Base-by-base conservation (phyloP, 2,797 vertebrate species). In the Vultur gryphus region DNA sequence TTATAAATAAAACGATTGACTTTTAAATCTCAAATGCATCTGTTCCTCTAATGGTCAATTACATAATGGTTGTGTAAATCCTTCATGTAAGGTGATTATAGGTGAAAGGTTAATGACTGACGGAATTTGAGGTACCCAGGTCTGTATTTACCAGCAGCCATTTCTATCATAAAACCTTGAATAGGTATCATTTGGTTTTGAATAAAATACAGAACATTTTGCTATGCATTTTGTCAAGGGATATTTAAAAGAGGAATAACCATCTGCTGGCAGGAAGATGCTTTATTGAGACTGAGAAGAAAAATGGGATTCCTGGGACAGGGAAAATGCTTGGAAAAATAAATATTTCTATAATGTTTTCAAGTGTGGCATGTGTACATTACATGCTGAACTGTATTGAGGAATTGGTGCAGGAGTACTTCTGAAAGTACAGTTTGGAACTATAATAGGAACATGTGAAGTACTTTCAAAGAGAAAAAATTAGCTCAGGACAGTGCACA, bases 41-140 rank as follows among this genome's bases (percentile, higher is more conserved):
- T 93, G 76, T 94, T 97, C 96, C 81, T 65, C 83, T 97, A 97
- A 97, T 71, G 83, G 96, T 97, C 96, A 97, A 95, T 98, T 97
- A 87, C 90, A 69, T 97, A 97, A 97, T 69, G 94, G 80, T 95
- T 93, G 90, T 96, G 86, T 92, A 96, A 97, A 92, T 95, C 97
- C 84, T 83, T 24, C 49, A 1, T n/a, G 61, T 98, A 97, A 98
- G 97, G 90, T 96, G 97, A 97, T 98, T 97, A 98, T 77, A 79
- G 96, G 96, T 96, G 95, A 96, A 96, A 96, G 95, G 95, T 97
- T 97, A 96, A 97, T 91, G 93, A 95, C 91, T 79, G 88, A 28
- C 5, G 73, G 94, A 97, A 96, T 93, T 72, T 57, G 96, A 92
- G 83, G 57, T 76, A 76, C 54, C 93, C 95, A 77, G 83, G 54